Evolutionary conservation across 2,113 vertebrate species (phyloP), one percentile per base, ranked within the genome.

Genomic region (Ellobius talpinus): DNA sequence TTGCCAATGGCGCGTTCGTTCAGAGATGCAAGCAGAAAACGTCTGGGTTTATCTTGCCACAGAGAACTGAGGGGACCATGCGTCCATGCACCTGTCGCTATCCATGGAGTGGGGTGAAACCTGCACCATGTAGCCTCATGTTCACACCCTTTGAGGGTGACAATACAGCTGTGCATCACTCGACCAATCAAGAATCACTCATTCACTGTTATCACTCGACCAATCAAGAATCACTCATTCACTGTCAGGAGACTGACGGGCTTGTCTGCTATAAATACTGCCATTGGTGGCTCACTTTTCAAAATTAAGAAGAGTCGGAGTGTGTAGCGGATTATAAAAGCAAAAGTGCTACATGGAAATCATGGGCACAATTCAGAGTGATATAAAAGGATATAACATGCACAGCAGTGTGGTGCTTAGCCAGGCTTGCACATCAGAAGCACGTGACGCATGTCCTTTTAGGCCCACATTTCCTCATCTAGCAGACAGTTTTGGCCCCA

Each of bases 11-110:
- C 97, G 97, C 96, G 95, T 98, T 98, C 96, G 95, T 98, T 98
- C 94, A 87, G 90, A 97, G 97, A 97, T 97, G 97, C 97, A 97
- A 98, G 97, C 94, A 96, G 97, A 93, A 98, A 97, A 97, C 95
- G 95, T 96, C 97, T 97, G 97, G 98, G 97, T 89, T 97, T 97
- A 95, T 96, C 98, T 96, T 95, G 89, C 95, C 97, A 81, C 97
- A 93, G 93, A 97, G 93, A 94, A 96, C 95, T 76, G 97, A 98
- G 97, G 96, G 96, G 98, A 98, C 97, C 97, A 97, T 98, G 98
- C 97, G 97, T 97, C 98, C 96, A 98, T 98, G 98, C 98, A 98
- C 99, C 98, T 98, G 97, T 98, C 98, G 97, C 98, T 98, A 98
- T 99, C 99, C 99, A 98, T 98, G 98, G 98, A 98, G 97, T 99